Percentiles rank a stretch among this genome's conserved stretches.
These are phyloP conservation scores for Chouioia cunea DNA, from an alignment of 2,888 invertebrate genomes.

Conservation along the genomic window DNA sequence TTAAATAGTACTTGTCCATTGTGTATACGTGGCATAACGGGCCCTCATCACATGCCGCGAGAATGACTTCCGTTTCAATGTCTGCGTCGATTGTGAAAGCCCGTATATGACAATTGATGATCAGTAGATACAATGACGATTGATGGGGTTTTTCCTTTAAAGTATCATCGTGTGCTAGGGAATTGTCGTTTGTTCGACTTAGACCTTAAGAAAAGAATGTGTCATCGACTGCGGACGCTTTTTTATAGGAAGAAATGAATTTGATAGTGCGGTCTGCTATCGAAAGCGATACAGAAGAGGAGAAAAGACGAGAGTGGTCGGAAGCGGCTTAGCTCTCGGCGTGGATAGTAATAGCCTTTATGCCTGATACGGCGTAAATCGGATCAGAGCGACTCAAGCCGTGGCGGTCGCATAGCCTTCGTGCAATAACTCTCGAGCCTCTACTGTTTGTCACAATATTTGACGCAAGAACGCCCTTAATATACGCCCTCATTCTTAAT, in stretches of 20 bases:
- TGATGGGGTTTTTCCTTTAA: no score
- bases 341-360: slow-evolving; percentile 37
- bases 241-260: no score
- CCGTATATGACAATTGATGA: not conserved
- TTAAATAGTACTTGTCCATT: slow-evolving; percentile 8
- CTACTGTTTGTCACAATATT: slow-evolving; percentile 37
- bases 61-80: slow-evolving; percentile 23
- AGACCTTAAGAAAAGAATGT: no score
- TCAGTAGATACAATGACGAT: no score
- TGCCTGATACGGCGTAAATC: slow-evolving; percentile 28
- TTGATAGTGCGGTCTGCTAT: not conserved
- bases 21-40: slow-evolving; percentile 11
- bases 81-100: not conserved
- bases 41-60: not conserved
- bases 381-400: slow-evolving; percentile 38
- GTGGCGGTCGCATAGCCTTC: slow-evolving; percentile 29
- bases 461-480: slow-evolving; percentile 12
- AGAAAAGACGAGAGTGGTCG: not conserved
- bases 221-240: no score
- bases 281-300: not conserved
- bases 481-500: slow-evolving; percentile 2
- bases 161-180: no score
- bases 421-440: slow-evolving; percentile 23
- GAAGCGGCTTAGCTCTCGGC: slow-evolving; percentile 24
- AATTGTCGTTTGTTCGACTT: no score